Evolutionary conservation across 2,797 vertebrate genomes (phyloP).

Genomic region (Carapus acus): DNA sequence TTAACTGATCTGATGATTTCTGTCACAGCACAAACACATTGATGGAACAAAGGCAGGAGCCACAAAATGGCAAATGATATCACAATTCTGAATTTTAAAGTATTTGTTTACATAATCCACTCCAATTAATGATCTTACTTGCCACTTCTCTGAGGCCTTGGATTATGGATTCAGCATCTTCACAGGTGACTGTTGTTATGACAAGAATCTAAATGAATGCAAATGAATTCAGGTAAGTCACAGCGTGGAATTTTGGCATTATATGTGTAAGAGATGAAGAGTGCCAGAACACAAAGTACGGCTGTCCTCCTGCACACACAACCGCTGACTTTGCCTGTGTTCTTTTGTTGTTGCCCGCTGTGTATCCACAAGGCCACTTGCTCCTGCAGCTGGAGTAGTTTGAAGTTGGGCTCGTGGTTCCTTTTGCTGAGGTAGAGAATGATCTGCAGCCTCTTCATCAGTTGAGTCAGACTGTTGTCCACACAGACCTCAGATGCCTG

Average conservation of each 20-base stretch:
- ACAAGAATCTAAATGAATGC: conserved; percentile 75
- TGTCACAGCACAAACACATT: no score
- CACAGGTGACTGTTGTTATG: conserved; percentile 73
- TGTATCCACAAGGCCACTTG: conserved; percentile 71
- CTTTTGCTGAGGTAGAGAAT: conserved; percentile 74
- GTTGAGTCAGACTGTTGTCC: conserved; percentile 69
- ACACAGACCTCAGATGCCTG: conserved; percentile 70
- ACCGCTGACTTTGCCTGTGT: conserved; percentile 57
- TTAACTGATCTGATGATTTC: no score
- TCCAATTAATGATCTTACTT: conserved; percentile 67
- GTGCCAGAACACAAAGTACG: background rate
- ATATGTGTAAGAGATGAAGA: background rate
- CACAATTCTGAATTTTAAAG: no score
- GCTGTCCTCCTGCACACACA: background rate
- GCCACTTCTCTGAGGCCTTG: conserved; percentile 65
- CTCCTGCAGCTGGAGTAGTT: conserved; percentile 74
- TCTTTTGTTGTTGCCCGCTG: conserved; percentile 29
- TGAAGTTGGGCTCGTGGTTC: conserved; percentile 73
- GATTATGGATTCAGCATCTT: conserved; percentile 67
- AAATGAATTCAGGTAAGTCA: background rate
- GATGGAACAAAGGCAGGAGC: no score
- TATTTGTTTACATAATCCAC: no score
- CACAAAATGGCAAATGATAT: no score
- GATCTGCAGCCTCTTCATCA: conserved; percentile 80
- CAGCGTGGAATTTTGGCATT: background rate